A percentile compares a stretch with the other conserved stretches of the same genome.
Evolutionary conservation across 2,888 invertebrate species (phyloP).

Genomic region (Marasmarcha lunaedactyla): DNA sequence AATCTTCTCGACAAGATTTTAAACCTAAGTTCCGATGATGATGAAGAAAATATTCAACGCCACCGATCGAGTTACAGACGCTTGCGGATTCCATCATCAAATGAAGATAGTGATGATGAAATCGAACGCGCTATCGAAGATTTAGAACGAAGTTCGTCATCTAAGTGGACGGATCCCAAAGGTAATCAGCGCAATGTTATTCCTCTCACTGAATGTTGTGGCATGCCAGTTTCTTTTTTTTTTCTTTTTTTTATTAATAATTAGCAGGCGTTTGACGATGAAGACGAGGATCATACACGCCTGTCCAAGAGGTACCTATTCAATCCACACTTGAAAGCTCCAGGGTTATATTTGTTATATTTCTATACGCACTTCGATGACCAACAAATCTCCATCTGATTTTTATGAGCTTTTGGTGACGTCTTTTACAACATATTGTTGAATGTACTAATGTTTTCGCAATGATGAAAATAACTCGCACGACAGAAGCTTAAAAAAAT

Average conservation of each 20-base stretch:
- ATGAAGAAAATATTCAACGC: constrained; percentile 6
- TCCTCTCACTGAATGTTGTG: constrained; percentile 12
- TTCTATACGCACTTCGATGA: too few relatives aligned
- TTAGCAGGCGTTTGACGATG: too few relatives aligned
- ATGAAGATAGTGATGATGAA: constrained; percentile 9
- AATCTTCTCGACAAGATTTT: constrained; percentile 10
- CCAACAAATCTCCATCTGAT: too few relatives aligned
- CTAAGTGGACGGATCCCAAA: constrained; percentile 9
- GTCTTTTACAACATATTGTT: constrained; percentile 12
- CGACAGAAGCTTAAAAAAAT: constrained; percentile 6
- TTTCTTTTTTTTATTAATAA: constrained; percentile 4
- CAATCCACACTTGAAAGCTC: too few relatives aligned
- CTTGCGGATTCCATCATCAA: constrained; percentile 3
- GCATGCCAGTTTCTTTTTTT: too few relatives aligned
- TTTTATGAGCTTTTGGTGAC: constrained; percentile 13
- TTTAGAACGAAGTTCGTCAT: constrained; percentile 6
- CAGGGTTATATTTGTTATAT: too few relatives aligned
- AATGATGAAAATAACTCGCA: constrained; percentile 10
- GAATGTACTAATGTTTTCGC: constrained; percentile 14
- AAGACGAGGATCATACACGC: too few relatives aligned
- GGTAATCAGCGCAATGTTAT: constrained; percentile 12
- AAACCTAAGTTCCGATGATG: constrained; percentile 8
- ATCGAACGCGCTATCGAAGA: constrained; percentile 8
- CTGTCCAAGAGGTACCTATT: too few relatives aligned
- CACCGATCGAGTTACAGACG: constrained; percentile 3